phyloP scores from a whole-genome alignment of 35 echinoderm and acorn worm species.

The Ophiothrix spiculata region DNA sequence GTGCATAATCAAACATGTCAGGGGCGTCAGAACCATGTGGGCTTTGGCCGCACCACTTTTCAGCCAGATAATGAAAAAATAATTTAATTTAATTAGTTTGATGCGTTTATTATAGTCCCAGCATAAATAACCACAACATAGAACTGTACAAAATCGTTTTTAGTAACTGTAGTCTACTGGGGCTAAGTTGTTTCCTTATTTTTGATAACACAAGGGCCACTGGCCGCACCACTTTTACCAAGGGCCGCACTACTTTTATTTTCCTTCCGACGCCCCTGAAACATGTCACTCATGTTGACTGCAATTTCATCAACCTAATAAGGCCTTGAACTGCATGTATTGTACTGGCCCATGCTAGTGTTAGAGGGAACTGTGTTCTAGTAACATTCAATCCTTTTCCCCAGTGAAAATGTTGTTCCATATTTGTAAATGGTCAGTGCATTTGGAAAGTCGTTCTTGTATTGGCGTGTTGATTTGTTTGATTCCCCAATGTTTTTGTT shows the following conservation, averaged over 20 bases:
- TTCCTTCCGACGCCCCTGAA: no score
- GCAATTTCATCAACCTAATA: slow-evolving; percentile 28
- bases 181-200: no score
- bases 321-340: slow-evolving; percentile 41
- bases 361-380: slow-evolving; percentile 24
- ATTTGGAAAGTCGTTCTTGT: neutral
- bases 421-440: neutral
- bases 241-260: no score
- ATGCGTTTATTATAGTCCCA: no score
- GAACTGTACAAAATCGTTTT: no score
- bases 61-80: neutral
- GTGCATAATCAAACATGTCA: slow-evolving; percentile 22
- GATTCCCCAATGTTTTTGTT: slow-evolving; percentile 40
- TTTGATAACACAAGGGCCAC: no score
- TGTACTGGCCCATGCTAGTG: slow-evolving; percentile 47
- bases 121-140: no score
- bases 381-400: neutral
- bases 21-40: no score
- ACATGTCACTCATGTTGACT: slow-evolving; percentile 11
- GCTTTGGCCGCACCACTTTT: no score
- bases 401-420: neutral
- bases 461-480: neutral
- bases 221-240: no score
- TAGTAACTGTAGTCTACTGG: no score
- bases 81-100: neutral